Evolutionary conservation across 1,140 invertebrate genomes (phyloP).

Genomic region (Saccostrea echinata): DNA sequence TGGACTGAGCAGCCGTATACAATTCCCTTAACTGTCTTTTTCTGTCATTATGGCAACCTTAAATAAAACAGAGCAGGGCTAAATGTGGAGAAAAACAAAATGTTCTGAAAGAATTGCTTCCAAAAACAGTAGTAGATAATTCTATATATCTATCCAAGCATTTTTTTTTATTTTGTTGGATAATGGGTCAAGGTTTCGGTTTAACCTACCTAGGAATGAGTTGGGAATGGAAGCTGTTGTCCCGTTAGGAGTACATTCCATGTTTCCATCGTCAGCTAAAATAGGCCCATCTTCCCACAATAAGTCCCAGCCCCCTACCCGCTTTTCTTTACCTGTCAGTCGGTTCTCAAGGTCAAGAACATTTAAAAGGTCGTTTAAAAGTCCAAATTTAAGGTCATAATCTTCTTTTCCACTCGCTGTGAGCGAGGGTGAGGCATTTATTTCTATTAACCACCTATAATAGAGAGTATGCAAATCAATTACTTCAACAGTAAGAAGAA

Average conservation of each 20-base stretch:
- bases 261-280: slow-evolving; percentile 69
- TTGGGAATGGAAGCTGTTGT: slow-evolving; percentile 62
- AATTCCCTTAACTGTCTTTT: slow-evolving; percentile 72
- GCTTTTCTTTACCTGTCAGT: slow-evolving; percentile 82
- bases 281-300: slow-evolving; percentile 84
- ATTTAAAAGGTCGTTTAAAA: slow-evolving; percentile 81
- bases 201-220: slow-evolving; percentile 72
- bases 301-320: slow-evolving; percentile 84
- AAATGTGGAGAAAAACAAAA: no score
- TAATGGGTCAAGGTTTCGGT: no score
- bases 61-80: slow-evolving; percentile 17
- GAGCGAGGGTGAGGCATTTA: slow-evolving; percentile 82
- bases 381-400: slow-evolving; percentile 81
- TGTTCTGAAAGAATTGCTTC: no score
- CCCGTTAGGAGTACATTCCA: slow-evolving; percentile 62
- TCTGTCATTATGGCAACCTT: slow-evolving; percentile 72
- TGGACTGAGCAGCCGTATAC: slow-evolving; percentile 62
- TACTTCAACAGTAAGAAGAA: no score
- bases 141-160: no score
- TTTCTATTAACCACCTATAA: slow-evolving; percentile 80
- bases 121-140: no score
- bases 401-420: slow-evolving; percentile 82
- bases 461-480: background rate
- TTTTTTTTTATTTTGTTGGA: no score
- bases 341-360: slow-evolving; percentile 81